Percentiles rank a stretch among this genome's conserved stretches.
phyloP scores from a whole-genome alignment of 2,888 invertebrate genomes.

The Elegia similella region DNA sequence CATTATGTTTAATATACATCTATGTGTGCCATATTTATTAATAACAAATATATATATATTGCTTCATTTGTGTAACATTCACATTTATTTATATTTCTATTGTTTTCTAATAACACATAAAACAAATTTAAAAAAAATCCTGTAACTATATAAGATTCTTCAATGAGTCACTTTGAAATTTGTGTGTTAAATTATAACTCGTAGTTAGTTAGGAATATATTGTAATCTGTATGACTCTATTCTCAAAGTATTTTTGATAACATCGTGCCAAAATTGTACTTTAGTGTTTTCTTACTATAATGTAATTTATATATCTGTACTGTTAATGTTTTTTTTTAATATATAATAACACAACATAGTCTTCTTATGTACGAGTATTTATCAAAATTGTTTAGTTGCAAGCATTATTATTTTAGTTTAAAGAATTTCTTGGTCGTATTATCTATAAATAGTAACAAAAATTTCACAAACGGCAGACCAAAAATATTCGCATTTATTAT shows the following conservation, averaged over 20 bases:
- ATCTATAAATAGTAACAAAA: neutral
- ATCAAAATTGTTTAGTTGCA: too few species aligned
- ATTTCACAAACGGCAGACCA: neutral
- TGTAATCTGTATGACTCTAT: constrained; percentile 1
- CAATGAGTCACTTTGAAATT: neutral
- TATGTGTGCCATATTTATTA: constrained; percentile 35
- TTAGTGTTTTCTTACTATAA: neutral
- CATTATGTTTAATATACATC: too few species aligned
- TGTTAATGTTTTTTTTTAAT: too few species aligned
- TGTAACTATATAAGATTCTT: neutral
- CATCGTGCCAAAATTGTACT: constrained; percentile 3
- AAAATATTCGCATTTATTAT: constrained; percentile 3
- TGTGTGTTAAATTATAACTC: constrained; percentile 6
- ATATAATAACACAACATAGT: too few species aligned
- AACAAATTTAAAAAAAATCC: neutral
- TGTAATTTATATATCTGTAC: neutral
- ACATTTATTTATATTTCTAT: too few species aligned
- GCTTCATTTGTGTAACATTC: too few species aligned
- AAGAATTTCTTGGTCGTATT: neutral
- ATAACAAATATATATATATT: too few species aligned
- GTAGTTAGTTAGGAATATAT: neutral
- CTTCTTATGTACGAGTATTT: too few species aligned
- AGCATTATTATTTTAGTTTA: neutral
- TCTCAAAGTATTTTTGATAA: constrained; percentile 6
- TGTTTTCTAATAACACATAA: too few species aligned